Percentiles rank a stretch among this genome's conserved stretches.
phyloP scores from a whole-genome alignment of 2,888 invertebrate genomes.

The Homarus gammarus region DNA sequence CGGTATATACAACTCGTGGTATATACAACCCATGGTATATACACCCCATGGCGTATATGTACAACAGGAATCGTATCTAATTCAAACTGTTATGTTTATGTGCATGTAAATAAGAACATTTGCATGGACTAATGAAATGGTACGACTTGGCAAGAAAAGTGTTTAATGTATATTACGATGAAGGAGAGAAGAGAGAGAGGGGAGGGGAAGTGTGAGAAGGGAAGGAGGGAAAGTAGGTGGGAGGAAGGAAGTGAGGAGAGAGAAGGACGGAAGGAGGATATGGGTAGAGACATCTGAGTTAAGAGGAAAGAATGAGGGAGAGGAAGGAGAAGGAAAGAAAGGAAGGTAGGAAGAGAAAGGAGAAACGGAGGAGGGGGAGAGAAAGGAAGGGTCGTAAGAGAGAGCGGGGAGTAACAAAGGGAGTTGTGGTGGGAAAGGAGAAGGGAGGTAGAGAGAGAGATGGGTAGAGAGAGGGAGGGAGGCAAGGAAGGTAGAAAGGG shows the following conservation, averaged over 20 bases:
- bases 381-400: slow-evolving; percentile 32
- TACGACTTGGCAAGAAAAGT: neutral
- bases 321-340: neutral
- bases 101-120: too few relatives aligned
- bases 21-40: too few relatives aligned
- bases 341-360: neutral
- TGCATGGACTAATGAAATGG: neutral
- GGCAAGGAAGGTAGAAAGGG: neutral
- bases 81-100: too few relatives aligned
- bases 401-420: slow-evolving; percentile 19
- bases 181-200: neutral
- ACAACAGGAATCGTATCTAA: too few relatives aligned
- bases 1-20: too few relatives aligned
- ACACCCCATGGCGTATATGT: too few relatives aligned
- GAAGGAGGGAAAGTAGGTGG: neutral
- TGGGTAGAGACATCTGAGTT: neutral
- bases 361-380: neutral
- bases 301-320: neutral
- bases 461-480: neutral
- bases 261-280: neutral
- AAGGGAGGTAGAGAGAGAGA: slow-evolving; percentile 22
- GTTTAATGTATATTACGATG: neutral
- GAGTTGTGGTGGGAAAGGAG: neutral
- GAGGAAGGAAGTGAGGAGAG: neutral
- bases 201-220: neutral